Evolutionary conservation across 2,797 vertebrate genomes (phyloP).

Genomic region (Ciconia nigra): DNA sequence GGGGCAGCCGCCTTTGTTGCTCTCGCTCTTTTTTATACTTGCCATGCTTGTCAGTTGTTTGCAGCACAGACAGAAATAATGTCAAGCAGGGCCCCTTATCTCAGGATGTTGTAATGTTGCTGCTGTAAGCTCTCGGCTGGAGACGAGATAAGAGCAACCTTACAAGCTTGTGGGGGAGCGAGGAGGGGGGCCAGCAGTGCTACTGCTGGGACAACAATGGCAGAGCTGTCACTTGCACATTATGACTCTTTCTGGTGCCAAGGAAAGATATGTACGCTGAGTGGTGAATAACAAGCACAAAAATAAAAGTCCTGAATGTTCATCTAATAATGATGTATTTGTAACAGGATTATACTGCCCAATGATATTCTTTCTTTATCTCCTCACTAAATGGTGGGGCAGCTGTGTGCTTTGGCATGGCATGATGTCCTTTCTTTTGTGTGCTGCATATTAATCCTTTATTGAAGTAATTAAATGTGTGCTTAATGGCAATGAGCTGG

Average conservation of each 20-base stretch:
- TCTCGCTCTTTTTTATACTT: slow-evolving; percentile 76
- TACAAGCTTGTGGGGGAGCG: slow-evolving; percentile 69
- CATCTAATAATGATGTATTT: slow-evolving; percentile 91
- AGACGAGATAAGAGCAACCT: slow-evolving; percentile 84
- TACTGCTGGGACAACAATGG: slow-evolving; percentile 78
- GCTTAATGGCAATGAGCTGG: slow-evolving; percentile 94
- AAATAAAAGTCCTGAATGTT: slow-evolving; percentile 86
- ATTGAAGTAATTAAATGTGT: slow-evolving; percentile 96
- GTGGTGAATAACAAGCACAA: slow-evolving; percentile 79
- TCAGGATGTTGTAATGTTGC: slow-evolving; percentile 81
- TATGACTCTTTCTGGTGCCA: slow-evolving; percentile 78
- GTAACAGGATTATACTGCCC: slow-evolving; percentile 78
- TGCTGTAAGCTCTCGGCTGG: slow-evolving; percentile 81
- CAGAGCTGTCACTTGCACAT: slow-evolving; percentile 69
- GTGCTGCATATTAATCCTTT: slow-evolving; percentile 97
- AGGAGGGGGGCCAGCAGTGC: slow-evolving; percentile 19
- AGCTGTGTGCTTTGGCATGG: slow-evolving; percentile 85
- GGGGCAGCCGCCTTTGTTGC: slow-evolving; percentile 79
- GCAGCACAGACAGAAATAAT: slow-evolving; percentile 81
- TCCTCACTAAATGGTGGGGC: slow-evolving; percentile 83
- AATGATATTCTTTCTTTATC: slow-evolving; percentile 80
- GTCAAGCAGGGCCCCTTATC: slow-evolving; percentile 88
- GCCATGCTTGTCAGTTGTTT: slow-evolving; percentile 83
- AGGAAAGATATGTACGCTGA: slow-evolving; percentile 71
- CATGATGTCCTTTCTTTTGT: slow-evolving; percentile 83